Conservation (phyloP, 2,888 invertebrate genomes). For the Volucella zonaria region DNA sequence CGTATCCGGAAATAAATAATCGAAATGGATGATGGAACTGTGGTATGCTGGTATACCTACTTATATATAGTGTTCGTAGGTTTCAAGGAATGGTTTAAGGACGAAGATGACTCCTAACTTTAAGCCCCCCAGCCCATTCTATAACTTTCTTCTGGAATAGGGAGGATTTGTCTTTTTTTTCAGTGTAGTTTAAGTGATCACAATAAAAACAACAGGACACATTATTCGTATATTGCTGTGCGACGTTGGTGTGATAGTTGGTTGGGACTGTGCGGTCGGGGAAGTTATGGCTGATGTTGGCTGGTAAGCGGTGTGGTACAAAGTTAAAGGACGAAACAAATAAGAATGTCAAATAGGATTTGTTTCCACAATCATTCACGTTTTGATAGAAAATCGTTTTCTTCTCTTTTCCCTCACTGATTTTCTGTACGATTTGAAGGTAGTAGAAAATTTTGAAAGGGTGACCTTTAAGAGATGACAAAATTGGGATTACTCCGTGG, state of each 20-base stretch:
- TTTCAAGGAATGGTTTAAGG: not conserved
- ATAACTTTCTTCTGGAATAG: not conserved
- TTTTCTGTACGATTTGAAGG: slow-evolving; percentile 1
- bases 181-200: slow-evolving; percentile 46
- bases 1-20: slow-evolving; percentile 61
- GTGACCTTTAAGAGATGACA: slow-evolving; percentile 8
- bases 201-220: slow-evolving; percentile 43
- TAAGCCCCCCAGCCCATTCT: no score
- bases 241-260: not conserved
- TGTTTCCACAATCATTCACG: slow-evolving; percentile 57
- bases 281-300: not conserved
- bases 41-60: not conserved
- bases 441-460: slow-evolving; percentile 2
- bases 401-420: not conserved
- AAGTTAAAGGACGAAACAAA: slow-evolving; percentile 45
- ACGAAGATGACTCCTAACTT: not conserved
- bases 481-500: not conserved
- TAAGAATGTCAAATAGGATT: slow-evolving; percentile 62
- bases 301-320: slow-evolving; percentile 3
- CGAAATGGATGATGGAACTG: slow-evolving; percentile 53
- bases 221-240: slow-evolving; percentile 1
- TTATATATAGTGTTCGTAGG: not conserved
- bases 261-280: not conserved
- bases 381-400: slow-evolving; percentile 54
- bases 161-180: slow-evolving; percentile 8